Conservation (phyloP, 1,140 invertebrate species). For the Phortica variegata region DNA sequence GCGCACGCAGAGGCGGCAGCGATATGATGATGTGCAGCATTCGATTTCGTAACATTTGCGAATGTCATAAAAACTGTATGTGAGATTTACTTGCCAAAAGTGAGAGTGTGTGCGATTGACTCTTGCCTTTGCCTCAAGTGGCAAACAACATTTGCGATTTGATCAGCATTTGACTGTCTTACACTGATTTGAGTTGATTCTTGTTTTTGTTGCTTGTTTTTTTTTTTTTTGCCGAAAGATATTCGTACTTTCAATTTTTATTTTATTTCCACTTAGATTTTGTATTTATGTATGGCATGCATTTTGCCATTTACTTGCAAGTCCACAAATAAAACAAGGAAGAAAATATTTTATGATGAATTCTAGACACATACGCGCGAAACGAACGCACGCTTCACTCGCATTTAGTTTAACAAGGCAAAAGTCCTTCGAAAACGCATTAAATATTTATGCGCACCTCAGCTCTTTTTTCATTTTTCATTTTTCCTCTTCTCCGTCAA, state of each 20-base stretch:
- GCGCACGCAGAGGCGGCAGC: no score
- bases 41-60: conserved; percentile 48
- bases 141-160: conserved; percentile 52
- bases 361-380: conserved; percentile 42
- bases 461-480: conserved; percentile 25
- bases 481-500: no score
- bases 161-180: no score
- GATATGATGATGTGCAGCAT: conserved; percentile 28
- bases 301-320: no score
- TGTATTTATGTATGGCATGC: background rate
- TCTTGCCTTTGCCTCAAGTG: conserved; percentile 53
- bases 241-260: no score
- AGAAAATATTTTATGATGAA: conserved; percentile 34
- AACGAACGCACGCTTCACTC: conserved; percentile 13
- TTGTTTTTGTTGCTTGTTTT: no score
- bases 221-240: conserved; percentile 4
- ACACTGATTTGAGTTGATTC: conserved; percentile 41
- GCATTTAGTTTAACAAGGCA: conserved; percentile 1
- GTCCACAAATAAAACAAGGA: no score
- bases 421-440: conserved; percentile 16
- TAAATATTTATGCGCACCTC: conserved; percentile 49
- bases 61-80: conserved; percentile 55
- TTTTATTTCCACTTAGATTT: no score
- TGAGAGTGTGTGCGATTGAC: no score
- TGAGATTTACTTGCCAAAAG: no score